phyloP scores from a whole-genome alignment of 2,797 vertebrate genomes.

The Rhynchonycteris naso region DNA sequence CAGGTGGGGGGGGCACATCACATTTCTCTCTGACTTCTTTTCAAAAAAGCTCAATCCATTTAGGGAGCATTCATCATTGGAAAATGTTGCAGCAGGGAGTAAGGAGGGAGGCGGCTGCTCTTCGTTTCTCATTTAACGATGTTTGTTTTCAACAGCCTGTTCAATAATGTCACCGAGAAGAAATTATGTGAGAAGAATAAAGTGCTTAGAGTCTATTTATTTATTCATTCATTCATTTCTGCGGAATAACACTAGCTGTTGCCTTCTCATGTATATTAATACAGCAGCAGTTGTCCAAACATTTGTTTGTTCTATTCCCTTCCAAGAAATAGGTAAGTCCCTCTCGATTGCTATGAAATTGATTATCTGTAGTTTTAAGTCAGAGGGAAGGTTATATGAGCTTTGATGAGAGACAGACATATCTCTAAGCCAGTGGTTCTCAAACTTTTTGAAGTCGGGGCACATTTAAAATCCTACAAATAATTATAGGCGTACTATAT shows the following conservation, averaged over 20 bases:
- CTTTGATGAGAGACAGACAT: conserved; percentile 34
- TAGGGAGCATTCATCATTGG: conserved; percentile 88
- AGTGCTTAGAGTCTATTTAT: conserved; percentile 87
- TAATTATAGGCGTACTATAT: too few species aligned
- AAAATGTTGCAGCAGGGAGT: conserved; percentile 88
- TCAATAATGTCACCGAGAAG: conserved; percentile 89
- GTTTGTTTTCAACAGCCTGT: conserved; percentile 90
- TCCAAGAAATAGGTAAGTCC: conserved; percentile 66
- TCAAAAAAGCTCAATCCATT: conserved; percentile 90
- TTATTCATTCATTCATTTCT: conserved; percentile 89
- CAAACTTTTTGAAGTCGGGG: too few species aligned
- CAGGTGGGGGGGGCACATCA: conserved; percentile 89
- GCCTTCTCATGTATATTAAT: conserved; percentile 88
- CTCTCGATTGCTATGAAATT: conserved; percentile 54
- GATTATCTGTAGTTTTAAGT: conserved; percentile 75
- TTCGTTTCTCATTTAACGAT: conserved; percentile 89
- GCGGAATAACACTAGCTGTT: conserved; percentile 85
- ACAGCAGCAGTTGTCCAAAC: conserved; percentile 77
- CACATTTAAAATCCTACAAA: too few species aligned
- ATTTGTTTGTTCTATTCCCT: conserved; percentile 82
- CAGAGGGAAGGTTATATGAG: conserved; percentile 74
- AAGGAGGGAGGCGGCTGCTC: conserved; percentile 82
- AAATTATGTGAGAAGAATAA: conserved; percentile 90
- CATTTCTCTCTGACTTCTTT: conserved; percentile 91
- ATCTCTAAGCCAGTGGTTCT: conserved; percentile 10